These are phyloP conservation scores for Zosterops hypoxanthus DNA, from an alignment of 2,113 vertebrate species.

Conservation along the genomic window DNA sequence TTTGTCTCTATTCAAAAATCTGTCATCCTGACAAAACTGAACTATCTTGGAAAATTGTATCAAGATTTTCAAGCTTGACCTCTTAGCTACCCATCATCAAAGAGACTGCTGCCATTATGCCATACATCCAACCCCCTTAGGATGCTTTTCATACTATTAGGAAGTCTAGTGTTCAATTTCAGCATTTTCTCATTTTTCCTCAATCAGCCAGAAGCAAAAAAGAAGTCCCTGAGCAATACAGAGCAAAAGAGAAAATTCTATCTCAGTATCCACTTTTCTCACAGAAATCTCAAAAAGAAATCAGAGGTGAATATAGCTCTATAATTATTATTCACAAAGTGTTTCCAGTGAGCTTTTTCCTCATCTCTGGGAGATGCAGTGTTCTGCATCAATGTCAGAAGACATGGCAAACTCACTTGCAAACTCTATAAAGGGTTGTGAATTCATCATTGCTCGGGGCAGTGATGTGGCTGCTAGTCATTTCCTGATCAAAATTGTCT, in stretches of 20 bases:
- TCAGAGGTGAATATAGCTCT: background rate
- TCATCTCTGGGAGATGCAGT: background rate
- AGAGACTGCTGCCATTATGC: background rate
- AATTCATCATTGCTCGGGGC: background rate
- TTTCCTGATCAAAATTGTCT: background rate
- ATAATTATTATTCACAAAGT: background rate
- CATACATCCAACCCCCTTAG: background rate
- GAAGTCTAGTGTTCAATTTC: background rate
- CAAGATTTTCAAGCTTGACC: constrained; percentile 3
- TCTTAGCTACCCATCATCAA: background rate
- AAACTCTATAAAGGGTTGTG: background rate
- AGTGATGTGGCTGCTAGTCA: background rate
- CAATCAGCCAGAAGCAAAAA: constrained; percentile 2
- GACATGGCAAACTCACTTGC: background rate
- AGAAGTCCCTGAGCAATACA: background rate
- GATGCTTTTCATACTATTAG: background rate
- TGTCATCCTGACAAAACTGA: background rate
- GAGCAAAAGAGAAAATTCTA: background rate
- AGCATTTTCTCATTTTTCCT: constrained; percentile 45
- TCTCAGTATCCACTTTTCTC: background rate
- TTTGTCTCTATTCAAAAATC: background rate
- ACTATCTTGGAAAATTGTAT: background rate
- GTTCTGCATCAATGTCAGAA: background rate
- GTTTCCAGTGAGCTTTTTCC: background rate
- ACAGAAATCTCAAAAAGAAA: background rate